Conservation (phyloP, 2,113 vertebrate species). For the Amazona vittata region DNA sequence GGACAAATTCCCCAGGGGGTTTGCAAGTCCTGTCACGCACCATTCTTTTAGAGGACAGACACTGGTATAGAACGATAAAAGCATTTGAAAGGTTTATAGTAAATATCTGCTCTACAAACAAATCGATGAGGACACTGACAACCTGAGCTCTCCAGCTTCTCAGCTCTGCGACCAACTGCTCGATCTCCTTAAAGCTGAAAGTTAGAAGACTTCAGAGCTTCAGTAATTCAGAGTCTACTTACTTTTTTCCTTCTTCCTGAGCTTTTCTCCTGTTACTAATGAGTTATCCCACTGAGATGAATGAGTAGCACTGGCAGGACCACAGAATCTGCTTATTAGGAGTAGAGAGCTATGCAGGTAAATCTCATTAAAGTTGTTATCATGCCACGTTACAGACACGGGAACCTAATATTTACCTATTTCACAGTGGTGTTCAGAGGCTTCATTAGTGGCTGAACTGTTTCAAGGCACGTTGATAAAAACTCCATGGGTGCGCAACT, state of each 20-base stretch:
- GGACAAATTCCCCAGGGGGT: fast-evolving
- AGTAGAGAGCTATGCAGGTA: not conserved
- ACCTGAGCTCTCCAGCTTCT: not conserved
- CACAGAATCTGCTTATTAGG: not conserved
- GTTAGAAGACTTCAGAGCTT: not conserved
- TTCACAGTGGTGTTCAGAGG: not conserved
- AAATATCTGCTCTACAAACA: not conserved
- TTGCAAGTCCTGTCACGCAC: not conserved
- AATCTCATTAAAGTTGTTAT: not conserved
- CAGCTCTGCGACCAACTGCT: not conserved
- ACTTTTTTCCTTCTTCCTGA: not conserved
- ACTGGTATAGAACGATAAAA: fast-evolving
- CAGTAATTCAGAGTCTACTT: not conserved
- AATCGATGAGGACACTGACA: fast-evolving
- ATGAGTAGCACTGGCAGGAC: not conserved
- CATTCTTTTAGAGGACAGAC: fast-evolving
- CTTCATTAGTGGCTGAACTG: not conserved
- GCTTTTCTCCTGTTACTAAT: not conserved
- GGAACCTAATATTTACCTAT: not conserved
- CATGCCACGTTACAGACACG: not conserved
- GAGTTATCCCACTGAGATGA: not conserved
- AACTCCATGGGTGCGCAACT: not conserved
- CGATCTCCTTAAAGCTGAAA: not conserved
- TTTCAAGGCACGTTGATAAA: not conserved
- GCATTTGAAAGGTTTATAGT: not conserved